Conservation (phyloP, 1,140 invertebrate genomes). For the Drosophila trapezifrons region DNA sequence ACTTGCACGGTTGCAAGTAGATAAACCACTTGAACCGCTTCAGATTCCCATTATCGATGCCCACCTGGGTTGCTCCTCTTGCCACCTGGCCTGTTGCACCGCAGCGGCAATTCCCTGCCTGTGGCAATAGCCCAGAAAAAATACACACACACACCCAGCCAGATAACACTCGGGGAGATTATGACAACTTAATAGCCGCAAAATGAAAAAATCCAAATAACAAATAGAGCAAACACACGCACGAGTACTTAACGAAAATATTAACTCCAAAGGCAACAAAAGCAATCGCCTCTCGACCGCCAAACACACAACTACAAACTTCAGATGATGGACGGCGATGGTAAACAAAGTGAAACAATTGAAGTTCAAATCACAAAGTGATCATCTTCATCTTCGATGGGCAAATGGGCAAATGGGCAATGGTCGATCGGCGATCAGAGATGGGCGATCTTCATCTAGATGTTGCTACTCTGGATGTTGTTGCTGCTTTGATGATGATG, state of each 20-base stretch:
- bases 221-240: constrained; percentile 75
- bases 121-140: constrained; percentile 18
- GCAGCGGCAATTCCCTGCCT: constrained; percentile 9
- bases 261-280: constrained; percentile 60
- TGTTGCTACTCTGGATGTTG: constrained; percentile 42
- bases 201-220: constrained; percentile 59
- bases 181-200: constrained; percentile 79
- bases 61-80: constrained; percentile 48
- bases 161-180: constrained; percentile 58
- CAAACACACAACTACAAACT: constrained; percentile 54
- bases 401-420: no score
- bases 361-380: constrained; percentile 69
- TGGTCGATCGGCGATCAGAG: constrained; percentile 6
- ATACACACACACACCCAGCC: constrained; percentile 3
- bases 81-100: constrained; percentile 47
- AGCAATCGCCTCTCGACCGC: constrained; percentile 35
- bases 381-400: constrained; percentile 51
- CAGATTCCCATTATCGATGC: constrained; percentile 48
- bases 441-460: constrained; percentile 38
- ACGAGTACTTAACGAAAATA: constrained; percentile 55
- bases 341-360: constrained; percentile 76
- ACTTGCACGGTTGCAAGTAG: constrained; percentile 15
- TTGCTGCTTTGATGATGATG: constrained; percentile 58
- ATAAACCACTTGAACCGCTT: constrained; percentile 50
- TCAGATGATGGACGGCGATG: constrained; percentile 71